Evolutionary conservation across 2,797 vertebrate genomes (phyloP).

Genomic region (Zalophus californianus): DNA sequence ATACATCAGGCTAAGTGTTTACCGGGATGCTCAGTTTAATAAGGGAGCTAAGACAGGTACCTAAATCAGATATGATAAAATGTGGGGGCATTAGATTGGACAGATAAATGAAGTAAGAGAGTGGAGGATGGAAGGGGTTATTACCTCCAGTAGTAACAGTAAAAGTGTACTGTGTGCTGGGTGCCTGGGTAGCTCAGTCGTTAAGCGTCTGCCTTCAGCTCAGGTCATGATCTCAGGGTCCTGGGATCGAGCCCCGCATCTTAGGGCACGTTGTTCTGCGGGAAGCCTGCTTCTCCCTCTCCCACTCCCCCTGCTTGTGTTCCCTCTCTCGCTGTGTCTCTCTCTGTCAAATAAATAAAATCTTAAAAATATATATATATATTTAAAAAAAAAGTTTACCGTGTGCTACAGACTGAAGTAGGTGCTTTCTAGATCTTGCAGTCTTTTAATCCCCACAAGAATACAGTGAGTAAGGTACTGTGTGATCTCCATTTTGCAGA

Average conservation of each 20-base stretch:
- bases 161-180: neutral
- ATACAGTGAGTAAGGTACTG: neutral
- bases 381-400: too few relatives aligned
- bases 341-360: too few relatives aligned
- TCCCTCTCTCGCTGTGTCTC: too few relatives aligned
- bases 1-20: neutral
- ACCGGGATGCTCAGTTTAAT: neutral
- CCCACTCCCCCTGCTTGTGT: too few relatives aligned
- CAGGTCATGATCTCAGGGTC: too few relatives aligned
- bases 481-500: neutral
- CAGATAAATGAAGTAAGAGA: neutral
- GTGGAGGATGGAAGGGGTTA: neutral
- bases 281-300: too few relatives aligned
- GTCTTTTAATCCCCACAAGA: neutral
- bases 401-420: neutral
- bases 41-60: neutral
- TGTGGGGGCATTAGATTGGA: neutral
- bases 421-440: neutral
- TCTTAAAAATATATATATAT: too few relatives aligned
- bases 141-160: neutral
- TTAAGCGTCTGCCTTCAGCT: too few relatives aligned
- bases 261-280: too few relatives aligned
- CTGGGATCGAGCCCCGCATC: too few relatives aligned
- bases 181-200: too few relatives aligned
- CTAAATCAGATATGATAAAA: neutral